phyloP scores from a whole-genome alignment of 2,888 invertebrate species.

The Drosophila sordidapex region DNA sequence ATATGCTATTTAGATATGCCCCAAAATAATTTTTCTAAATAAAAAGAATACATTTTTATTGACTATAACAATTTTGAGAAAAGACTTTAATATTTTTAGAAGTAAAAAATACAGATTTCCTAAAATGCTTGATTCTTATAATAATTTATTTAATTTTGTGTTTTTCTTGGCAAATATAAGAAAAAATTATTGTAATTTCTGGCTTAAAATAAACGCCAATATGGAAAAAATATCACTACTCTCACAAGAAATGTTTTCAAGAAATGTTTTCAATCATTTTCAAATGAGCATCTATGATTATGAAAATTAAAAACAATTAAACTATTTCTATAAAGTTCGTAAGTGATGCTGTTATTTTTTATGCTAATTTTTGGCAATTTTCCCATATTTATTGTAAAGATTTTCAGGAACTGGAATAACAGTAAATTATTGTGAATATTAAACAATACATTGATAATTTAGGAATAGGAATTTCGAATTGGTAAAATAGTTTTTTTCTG shows the following conservation, averaged over 20 bases:
- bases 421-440: not conserved
- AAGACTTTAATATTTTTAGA: not conserved
- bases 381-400: not conserved
- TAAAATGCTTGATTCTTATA: not conserved
- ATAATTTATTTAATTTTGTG: not conserved
- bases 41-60: not conserved
- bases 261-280: rapidly evolving
- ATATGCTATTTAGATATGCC: not conserved
- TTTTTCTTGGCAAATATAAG: not conserved
- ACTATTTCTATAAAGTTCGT: not conserved
- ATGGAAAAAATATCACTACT: not conserved
- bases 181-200: not conserved
- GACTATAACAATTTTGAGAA: rapidly evolving
- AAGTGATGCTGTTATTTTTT: not conserved
- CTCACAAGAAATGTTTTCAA: not conserved
- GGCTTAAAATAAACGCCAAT: not conserved
- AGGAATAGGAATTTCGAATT: not conserved
- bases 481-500: not conserved
- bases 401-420: not conserved
- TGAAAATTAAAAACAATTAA: not conserved
- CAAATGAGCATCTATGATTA: not conserved
- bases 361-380: not conserved
- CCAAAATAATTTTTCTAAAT: not conserved
- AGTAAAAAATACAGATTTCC: not conserved
- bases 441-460: not conserved